Evolutionary conservation across 1,140 invertebrate species (phyloP).

Genomic region (Eciton burchellii): DNA sequence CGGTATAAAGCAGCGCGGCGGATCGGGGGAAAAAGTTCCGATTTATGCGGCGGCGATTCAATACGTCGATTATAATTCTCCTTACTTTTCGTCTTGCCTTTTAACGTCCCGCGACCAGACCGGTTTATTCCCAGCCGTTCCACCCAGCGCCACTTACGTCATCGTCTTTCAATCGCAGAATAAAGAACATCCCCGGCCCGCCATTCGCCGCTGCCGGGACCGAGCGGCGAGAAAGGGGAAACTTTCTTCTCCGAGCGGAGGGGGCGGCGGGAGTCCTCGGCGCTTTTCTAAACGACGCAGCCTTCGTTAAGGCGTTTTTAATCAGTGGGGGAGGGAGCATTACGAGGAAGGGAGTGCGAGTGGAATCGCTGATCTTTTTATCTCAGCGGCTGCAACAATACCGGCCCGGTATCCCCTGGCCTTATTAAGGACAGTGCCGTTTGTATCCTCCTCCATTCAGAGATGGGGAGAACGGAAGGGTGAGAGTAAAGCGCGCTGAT

Average conservation of each 20-base stretch:
- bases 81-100: conserved; percentile 20
- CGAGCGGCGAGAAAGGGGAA: conserved; percentile 58
- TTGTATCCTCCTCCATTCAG: conserved; percentile 6
- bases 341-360: conserved; percentile 16
- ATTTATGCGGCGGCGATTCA: conserved; percentile 38
- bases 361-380: conserved; percentile 71
- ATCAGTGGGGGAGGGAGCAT: conserved; percentile 65
- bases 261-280: conserved; percentile 69
- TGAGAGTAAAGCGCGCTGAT: conserved; percentile 34
- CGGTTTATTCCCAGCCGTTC: conserved; percentile 41
- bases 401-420: conserved; percentile 32
- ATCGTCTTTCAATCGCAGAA: conserved; percentile 56
- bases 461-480: not conserved
- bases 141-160: conserved; percentile 23
- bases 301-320: conserved; percentile 79
- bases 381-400: conserved; percentile 58
- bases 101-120: conserved; percentile 19
- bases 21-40: conserved; percentile 5
- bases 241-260: too few species aligned
- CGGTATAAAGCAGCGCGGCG: not conserved
- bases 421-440: conserved; percentile 57
- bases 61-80: conserved; percentile 50
- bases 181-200: conserved; percentile 47
- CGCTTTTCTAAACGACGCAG: conserved; percentile 72
- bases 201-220: conserved; percentile 16